A percentile compares a stretch with the other conserved stretches of the same genome.
Conservation (phyloP, 2,888 invertebrate genomes). For the Eutolmus rufibarbis region DNA sequence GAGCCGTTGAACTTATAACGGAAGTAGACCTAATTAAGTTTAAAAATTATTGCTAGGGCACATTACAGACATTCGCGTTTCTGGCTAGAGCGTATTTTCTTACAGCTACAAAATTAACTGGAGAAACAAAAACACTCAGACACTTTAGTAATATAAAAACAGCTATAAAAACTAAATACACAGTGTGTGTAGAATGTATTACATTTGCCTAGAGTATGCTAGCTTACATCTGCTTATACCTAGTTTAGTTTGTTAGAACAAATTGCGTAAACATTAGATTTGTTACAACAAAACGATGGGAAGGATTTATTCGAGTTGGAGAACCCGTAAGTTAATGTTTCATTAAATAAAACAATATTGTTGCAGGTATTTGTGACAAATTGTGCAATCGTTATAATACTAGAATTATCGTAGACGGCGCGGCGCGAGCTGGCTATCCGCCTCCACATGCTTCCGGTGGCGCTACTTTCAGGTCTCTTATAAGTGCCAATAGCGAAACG, state of each 20-base stretch:
- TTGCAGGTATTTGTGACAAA: slow-evolving; percentile 38
- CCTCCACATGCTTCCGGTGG: background rate
- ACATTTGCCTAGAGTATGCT: background rate
- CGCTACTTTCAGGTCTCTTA: background rate
- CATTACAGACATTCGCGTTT: slow-evolving; percentile 12
- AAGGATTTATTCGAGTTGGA: slow-evolving; percentile 45
- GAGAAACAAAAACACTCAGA: background rate
- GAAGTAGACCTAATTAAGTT: background rate
- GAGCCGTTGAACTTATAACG: background rate
- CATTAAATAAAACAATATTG: slow-evolving; percentile 17
- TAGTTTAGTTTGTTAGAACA: slow-evolving; percentile 9
- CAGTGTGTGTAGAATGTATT: slow-evolving; percentile 14
- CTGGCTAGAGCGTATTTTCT: background rate
- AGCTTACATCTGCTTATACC: background rate
- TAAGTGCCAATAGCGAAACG: background rate
- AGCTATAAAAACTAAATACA: slow-evolving; percentile 26
- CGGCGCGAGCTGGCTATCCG: background rate
- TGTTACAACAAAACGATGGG: slow-evolving; percentile 44
- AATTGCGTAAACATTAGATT: slow-evolving; percentile 6
- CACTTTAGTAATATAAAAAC: slow-evolving; percentile 19
- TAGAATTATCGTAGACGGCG: background rate
- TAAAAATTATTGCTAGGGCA: slow-evolving; percentile 42
- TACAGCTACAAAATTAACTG: background rate
- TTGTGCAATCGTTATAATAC: slow-evolving; percentile 26
- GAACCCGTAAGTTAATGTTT: slow-evolving; percentile 31